phyloP scores from a whole-genome alignment of 2,888 invertebrate species.

The Harmothoe impar region DNA sequence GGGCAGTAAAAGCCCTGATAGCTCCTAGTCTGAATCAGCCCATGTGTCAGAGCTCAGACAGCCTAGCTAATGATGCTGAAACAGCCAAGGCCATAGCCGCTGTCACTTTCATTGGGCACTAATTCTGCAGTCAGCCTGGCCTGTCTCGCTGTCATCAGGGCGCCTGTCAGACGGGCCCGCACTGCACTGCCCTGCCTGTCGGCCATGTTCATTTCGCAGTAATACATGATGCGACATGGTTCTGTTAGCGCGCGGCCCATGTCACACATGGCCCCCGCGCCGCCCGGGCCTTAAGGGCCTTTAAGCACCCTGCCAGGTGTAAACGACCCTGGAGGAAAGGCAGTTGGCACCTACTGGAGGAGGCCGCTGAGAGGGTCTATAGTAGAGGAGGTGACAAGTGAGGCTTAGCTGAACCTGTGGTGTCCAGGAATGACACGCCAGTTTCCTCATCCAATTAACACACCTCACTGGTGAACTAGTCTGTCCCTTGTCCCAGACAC shows the following conservation, averaged over 20 bases:
- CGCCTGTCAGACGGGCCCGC: slow-evolving; percentile 16
- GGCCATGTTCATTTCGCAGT: slow-evolving; percentile 48
- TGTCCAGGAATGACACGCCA: no score
- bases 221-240: slow-evolving; percentile 52
- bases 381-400: background rate
- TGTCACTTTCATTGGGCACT: background rate
- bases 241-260: background rate
- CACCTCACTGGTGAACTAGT: no score
- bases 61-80: slow-evolving; percentile 23
- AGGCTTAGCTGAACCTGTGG: background rate
- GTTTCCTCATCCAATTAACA: no score
- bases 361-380: background rate
- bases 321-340: slow-evolving; percentile 40
- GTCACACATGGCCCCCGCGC: background rate
- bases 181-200: slow-evolving; percentile 30
- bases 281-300: background rate
- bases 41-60: slow-evolving; percentile 26
- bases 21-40: background rate
- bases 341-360: slow-evolving; percentile 13
- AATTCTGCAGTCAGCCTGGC: background rate
- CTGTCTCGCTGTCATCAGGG: slow-evolving; percentile 47
- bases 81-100: slow-evolving; percentile 32
- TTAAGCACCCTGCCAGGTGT: slow-evolving; percentile 11
- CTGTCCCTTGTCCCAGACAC: no score
- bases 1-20: background rate